These are phyloP conservation scores for Turdus rufiventris DNA, from an alignment of 2,113 vertebrate genomes.

Conservation along the genomic window DNA sequence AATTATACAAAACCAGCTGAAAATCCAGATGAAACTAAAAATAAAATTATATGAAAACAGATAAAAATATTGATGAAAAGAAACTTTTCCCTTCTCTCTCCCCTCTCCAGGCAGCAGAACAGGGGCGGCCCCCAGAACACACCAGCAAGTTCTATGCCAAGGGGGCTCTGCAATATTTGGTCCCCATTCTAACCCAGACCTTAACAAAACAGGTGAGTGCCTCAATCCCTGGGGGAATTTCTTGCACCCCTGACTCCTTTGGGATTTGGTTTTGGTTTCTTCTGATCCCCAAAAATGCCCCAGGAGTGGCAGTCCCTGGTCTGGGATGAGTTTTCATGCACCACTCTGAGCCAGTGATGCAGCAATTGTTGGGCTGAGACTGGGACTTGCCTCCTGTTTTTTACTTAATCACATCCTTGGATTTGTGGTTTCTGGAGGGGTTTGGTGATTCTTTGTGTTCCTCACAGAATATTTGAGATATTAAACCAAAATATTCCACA, in stretches of 20 bases:
- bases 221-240: fast-evolving
- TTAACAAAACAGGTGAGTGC: constrained; percentile 91
- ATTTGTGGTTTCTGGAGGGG: background rate
- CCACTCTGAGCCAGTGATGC: background rate
- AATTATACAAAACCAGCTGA: no score
- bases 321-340: background rate
- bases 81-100: background rate
- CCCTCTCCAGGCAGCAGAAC: constrained; percentile 86
- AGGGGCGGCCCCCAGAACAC: constrained; percentile 96
- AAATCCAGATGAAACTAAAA: no score
- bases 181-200: constrained; percentile 95
- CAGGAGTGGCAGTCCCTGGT: background rate
- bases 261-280: fast-evolving
- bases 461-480: background rate
- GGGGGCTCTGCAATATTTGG: constrained; percentile 94
- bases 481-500: background rate
- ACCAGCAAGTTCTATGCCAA: constrained; percentile 99
- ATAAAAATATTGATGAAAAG: background rate
- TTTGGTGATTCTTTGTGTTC: background rate
- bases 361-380: background rate
- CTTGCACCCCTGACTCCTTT: background rate
- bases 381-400: background rate
- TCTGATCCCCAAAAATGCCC: background rate
- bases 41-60: fast-evolving
- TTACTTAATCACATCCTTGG: fast-evolving